Base-by-base conservation (phyloP, 2,888 invertebrate species). In the Panopea generosa region DNA sequence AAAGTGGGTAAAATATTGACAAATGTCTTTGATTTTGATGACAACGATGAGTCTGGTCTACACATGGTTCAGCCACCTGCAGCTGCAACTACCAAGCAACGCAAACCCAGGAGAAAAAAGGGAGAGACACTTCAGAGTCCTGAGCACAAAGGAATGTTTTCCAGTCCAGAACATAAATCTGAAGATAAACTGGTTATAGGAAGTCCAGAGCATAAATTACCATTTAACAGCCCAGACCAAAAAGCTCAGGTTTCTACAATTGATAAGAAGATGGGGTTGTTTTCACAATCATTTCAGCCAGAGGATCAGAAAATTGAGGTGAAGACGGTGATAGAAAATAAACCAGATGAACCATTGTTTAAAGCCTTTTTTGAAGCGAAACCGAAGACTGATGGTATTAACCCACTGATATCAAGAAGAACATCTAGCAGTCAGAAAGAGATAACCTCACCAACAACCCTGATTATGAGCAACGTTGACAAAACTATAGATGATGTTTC, bases 401-500 rank as follows among this genome's bases (percentile, higher is more conserved):
- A 63, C 40, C 70, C 27, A n/a, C 22, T 49, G 26, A 69, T 70
- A 49, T 72, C 77, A 47, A 69, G 72, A 27, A 50, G 72, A 50
- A 65, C 68, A n/a, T 73, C 75, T 29, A 74, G 73, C 52, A 53
- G 43, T 11, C 29, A 33, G 6, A 43, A 45, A 29, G 53, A 78
- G 27, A 53, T 67, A 16, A 27, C 26, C 26, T 67, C 57, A 27
- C 49, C 49, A n/a, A 16, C 24, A 49, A 50, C 50, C 47, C 59
- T 70, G 7, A 56, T 67, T 16, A 83, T 85, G 82, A 88, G 85
- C 61, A 96, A 96, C 0, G 95, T 97, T 11, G 98, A 98, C 90
- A 97, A 97, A 86, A 95, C 96, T 16, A 97, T 97, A 81, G 98
- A 98, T 84, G 97, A 98, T 89, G 97, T 97, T 0, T 95, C 97